Evolutionary conservation across 2,888 invertebrate species (phyloP).

Genomic region (Machimus rusticus): DNA sequence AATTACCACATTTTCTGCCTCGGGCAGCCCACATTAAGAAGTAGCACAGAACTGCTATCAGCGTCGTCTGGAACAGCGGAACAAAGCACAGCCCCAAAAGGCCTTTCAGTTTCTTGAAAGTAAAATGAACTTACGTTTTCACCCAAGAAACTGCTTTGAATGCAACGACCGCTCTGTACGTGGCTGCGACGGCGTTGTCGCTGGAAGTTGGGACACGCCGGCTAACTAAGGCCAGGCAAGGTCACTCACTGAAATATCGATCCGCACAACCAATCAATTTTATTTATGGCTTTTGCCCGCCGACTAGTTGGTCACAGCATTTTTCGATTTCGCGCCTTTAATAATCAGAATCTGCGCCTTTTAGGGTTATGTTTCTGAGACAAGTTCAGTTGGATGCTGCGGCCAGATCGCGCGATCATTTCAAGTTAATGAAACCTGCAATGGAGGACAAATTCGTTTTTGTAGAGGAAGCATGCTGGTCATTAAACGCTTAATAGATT

Average conservation of each 20-base stretch:
- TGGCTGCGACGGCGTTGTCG: background rate
- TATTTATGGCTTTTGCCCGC: background rate
- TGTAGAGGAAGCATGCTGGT: background rate
- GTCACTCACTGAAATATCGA: background rate
- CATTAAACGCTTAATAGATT: background rate
- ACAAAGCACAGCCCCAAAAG: background rate
- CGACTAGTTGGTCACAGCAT: background rate
- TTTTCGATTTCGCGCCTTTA: background rate
- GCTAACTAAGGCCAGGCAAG: background rate
- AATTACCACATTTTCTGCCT: background rate
- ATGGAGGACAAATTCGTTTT: background rate
- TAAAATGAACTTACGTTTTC: conserved; percentile 1
- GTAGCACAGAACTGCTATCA: background rate
- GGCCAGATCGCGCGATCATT: background rate
- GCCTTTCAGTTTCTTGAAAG: conserved; percentile 15
- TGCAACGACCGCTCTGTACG: background rate
- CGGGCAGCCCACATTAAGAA: background rate
- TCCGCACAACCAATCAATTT: background rate
- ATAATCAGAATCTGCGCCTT: background rate
- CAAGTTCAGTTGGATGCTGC: background rate
- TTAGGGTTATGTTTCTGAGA: background rate
- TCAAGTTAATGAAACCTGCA: background rate
- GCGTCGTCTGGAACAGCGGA: background rate
- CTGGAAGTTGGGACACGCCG: background rate
- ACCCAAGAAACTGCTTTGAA: background rate